Evolutionary conservation across 1,140 invertebrate species (phyloP).

Genomic region (Scaptodrosophila lebanonensis): DNA sequence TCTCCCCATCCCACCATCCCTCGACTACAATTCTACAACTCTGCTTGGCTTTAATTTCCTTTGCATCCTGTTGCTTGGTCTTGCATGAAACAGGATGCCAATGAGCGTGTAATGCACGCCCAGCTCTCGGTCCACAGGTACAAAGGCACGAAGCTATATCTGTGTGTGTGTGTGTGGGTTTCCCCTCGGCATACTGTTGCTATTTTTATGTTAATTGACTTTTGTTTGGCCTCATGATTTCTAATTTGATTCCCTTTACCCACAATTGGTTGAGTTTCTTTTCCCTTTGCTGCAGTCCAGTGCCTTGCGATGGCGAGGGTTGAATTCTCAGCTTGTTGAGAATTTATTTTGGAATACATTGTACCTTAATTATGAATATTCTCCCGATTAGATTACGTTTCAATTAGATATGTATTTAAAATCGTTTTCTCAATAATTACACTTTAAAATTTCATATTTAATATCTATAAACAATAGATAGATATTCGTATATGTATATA

Average conservation of each 20-base stretch:
- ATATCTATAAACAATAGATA: too few relatives aligned
- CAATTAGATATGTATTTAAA: too few relatives aligned
- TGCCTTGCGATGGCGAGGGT: too few relatives aligned
- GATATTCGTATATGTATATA: too few relatives aligned
- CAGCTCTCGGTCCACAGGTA: slow-evolving; percentile 17
- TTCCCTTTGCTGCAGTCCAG: slow-evolving; percentile 19
- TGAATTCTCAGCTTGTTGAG: too few relatives aligned
- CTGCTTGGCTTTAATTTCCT: slow-evolving; percentile 44
- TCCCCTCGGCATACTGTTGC: slow-evolving; percentile 15
- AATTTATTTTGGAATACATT: too few relatives aligned
- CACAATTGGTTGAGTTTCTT: slow-evolving; percentile 42
- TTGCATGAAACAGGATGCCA: slow-evolving; percentile 75
- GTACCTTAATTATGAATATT: too few relatives aligned
- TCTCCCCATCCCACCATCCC: slow-evolving; percentile 3
- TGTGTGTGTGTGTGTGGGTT: slow-evolving; percentile 6
- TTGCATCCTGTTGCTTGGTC: slow-evolving; percentile 70
- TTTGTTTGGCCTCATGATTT: slow-evolving; percentile 28
- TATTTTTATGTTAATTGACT: slow-evolving; percentile 1
- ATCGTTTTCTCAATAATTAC: too few relatives aligned
- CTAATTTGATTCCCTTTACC: slow-evolving; percentile 52
- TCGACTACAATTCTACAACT: too few relatives aligned
- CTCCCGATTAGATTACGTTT: too few relatives aligned
- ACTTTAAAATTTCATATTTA: too few relatives aligned
- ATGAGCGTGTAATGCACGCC: slow-evolving; percentile 57
- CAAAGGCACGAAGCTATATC: not conserved